A percentile compares a stretch with the other conserved stretches of the same genome.
phyloP scores from a whole-genome alignment of 2,888 invertebrate genomes.

The Tetragnatha montana region DNA sequence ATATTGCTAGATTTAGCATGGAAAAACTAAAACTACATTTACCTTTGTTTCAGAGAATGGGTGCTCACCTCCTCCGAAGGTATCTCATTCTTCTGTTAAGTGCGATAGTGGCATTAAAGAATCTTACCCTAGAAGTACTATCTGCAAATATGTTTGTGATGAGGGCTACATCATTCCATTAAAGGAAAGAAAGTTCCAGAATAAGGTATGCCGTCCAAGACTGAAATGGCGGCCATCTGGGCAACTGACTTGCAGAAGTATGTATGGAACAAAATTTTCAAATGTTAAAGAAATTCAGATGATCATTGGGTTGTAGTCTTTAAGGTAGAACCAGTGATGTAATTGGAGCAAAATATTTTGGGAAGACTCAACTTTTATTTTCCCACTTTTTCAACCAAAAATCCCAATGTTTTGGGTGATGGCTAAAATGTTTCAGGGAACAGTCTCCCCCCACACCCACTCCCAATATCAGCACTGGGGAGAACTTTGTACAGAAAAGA shows the following conservation, averaged over 20 bases:
- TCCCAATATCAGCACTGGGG: no score
- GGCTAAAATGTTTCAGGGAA: no score
- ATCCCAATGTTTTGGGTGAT: no score
- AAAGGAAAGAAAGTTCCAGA: conserved; percentile 13
- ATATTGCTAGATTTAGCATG: background rate
- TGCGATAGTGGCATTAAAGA: conserved; percentile 10
- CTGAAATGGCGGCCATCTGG: conserved; percentile 38
- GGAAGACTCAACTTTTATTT: no score
- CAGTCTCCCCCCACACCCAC: no score
- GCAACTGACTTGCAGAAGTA: conserved; percentile 54
- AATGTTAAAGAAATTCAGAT: no score
- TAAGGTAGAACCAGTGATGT: no score
- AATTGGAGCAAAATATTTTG: no score
- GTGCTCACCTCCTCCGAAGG: conserved; percentile 14
- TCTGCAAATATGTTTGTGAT: conserved; percentile 53
- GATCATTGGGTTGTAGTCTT: no score
- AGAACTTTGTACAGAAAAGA: no score
- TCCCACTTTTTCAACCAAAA: no score
- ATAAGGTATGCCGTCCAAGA: conserved; percentile 31
- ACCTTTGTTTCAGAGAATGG: conserved; percentile 36
- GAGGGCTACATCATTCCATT: conserved; percentile 42
- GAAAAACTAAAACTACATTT: background rate
- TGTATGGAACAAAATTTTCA: background rate
- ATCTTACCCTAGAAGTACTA: conserved; percentile 31
- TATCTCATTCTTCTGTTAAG: conserved; percentile 15